phyloP scores from a whole-genome alignment of 2,113 vertebrate genomes.

The Felis catus region DNA sequence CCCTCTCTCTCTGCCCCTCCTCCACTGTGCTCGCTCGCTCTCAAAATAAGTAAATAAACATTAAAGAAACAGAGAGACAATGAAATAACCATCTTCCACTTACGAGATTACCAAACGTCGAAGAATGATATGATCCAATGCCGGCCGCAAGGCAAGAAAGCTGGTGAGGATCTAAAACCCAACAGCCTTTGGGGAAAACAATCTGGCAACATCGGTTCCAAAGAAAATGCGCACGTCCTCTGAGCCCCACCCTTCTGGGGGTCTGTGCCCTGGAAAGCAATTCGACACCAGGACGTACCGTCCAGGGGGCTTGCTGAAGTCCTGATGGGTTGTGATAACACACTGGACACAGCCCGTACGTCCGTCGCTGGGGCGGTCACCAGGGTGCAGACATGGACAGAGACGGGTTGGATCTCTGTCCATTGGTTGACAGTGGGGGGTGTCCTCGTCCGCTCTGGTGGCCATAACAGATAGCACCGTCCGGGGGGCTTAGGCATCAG shows the following conservation, averaged over 20 bases:
- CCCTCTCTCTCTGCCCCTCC: no score
- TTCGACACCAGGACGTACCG: accelerated
- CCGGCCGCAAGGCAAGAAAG: no score
- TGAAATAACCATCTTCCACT: not conserved
- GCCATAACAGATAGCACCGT: not conserved
- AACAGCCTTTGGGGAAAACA: not conserved
- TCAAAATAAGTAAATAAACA: no score
- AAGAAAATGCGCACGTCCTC: accelerated
- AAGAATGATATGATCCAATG: not conserved
- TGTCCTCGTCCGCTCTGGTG: not conserved
- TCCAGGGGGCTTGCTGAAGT: accelerated
- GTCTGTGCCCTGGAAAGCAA: not conserved
- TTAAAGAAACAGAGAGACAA: no score
- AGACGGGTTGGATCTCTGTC: not conserved
- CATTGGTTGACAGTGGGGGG: not conserved
- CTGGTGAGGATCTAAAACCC: not conserved
- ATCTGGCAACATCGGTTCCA: accelerated
- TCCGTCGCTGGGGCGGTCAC: no score
- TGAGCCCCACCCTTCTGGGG: not conserved
- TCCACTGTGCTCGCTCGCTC: no score
- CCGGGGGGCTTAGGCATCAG: no score
- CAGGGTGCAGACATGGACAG: not conserved
- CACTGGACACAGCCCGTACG: accelerated
- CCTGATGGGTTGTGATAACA: not conserved
- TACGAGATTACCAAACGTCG: not conserved